phyloP scores from a whole-genome alignment of 2,113 vertebrate genomes.

The Elachura formosa region DNA sequence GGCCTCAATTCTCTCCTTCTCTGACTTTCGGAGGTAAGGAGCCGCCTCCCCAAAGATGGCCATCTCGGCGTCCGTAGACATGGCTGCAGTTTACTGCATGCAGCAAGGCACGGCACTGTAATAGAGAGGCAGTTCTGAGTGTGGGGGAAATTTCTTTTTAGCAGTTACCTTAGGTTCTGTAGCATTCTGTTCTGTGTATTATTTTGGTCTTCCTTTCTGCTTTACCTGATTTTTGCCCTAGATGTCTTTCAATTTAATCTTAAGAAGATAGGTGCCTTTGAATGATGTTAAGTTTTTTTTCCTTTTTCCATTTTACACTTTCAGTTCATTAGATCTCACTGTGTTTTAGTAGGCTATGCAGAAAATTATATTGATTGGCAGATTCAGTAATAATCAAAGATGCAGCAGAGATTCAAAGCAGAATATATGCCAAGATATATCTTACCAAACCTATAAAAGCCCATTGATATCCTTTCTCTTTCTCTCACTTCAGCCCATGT shows the following conservation, averaged over 20 bases:
- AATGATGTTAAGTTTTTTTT: background rate
- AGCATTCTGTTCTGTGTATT: background rate
- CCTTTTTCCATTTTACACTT: background rate
- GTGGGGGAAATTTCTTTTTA: background rate
- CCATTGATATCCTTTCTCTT: background rate
- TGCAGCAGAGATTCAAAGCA: background rate
- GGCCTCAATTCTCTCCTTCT: slow-evolving; percentile 82
- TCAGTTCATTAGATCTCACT: background rate
- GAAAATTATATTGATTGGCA: background rate
- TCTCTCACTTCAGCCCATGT: background rate
- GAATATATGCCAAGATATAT: background rate
- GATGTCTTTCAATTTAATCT: background rate
- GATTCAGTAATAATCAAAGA: background rate
- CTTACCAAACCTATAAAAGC: background rate
- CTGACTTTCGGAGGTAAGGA: slow-evolving; percentile 81
- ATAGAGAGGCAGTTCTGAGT: background rate
- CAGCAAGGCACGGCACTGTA: background rate
- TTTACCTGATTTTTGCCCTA: background rate
- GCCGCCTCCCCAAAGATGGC: slow-evolving; percentile 81
- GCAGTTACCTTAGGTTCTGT: accelerated
- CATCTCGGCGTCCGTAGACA: slow-evolving; percentile 83
- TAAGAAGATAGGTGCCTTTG: background rate
- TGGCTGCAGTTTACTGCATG: slow-evolving; percentile 53
- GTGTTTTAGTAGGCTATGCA: background rate
- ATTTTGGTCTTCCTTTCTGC: background rate